Percentiles rank a stretch among this genome's conserved stretches.
phyloP scores from a whole-genome alignment of 1,140 invertebrate species.

The Laupala kohalensis region DNA sequence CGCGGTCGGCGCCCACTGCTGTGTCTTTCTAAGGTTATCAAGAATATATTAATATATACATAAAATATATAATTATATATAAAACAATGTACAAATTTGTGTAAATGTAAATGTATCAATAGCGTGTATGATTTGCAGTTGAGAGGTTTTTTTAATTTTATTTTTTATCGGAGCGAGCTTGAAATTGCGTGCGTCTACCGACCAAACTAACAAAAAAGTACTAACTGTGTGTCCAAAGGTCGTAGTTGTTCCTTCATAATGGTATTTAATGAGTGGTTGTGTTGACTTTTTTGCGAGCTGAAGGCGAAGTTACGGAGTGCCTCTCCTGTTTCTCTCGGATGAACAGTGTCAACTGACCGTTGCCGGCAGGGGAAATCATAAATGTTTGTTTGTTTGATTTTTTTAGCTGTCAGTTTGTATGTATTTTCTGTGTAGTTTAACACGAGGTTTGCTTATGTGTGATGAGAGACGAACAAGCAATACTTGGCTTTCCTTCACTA shows the following conservation, averaged over 20 bases:
- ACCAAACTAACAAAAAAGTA: background rate
- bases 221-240: background rate
- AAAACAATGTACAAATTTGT: constrained; percentile 5
- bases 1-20: too few relatives aligned
- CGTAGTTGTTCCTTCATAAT: background rate
- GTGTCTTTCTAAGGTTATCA: constrained; percentile 8
- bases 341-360: too few relatives aligned
- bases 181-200: background rate
- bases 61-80: background rate
- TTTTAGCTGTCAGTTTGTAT: background rate
- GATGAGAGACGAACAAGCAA: background rate
- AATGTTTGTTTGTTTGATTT: background rate
- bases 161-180: background rate
- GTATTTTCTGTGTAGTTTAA: background rate
- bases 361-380: background rate
- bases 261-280: background rate
- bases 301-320: background rate
- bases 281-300: background rate
- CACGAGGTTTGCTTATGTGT: background rate
- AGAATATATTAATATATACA: constrained; percentile 9
- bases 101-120: constrained; percentile 6
- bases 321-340: too few relatives aligned
- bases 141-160: too few relatives aligned
- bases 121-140: constrained; percentile 3
- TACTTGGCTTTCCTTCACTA: background rate